Conservation (phyloP, 37 sponge, comb jelly and placozoan species). For the Axinella damicornis region DNA sequence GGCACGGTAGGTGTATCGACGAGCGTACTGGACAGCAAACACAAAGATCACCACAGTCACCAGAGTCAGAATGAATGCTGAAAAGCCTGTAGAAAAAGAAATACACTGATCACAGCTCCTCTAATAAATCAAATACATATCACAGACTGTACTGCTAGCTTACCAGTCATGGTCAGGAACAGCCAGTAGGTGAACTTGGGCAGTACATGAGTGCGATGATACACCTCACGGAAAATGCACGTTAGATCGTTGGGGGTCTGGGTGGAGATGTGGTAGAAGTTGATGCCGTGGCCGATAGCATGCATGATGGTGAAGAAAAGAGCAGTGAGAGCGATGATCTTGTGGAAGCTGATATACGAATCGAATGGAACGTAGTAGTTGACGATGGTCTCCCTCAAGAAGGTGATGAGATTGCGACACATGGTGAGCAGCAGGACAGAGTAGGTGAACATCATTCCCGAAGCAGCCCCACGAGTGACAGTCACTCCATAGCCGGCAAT, state of each 20-base stretch:
- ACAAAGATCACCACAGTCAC: constrained; percentile 83
- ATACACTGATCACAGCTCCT: too few species aligned
- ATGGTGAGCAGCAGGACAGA: constrained; percentile 91
- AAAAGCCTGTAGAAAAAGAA: constrained; percentile 61
- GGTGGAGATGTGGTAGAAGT: constrained; percentile 97
- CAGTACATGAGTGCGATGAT: constrained; percentile 73
- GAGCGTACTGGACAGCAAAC: constrained; percentile 94
- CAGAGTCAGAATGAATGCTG: constrained; percentile 80
- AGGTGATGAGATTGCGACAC: constrained; percentile 96
- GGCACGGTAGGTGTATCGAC: constrained; percentile 87
- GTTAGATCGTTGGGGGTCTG: constrained; percentile 92
- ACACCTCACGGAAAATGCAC: constrained; percentile 94
- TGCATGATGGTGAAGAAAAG: constrained; percentile 90
- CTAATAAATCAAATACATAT: too few species aligned
- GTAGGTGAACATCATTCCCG: constrained; percentile 92
- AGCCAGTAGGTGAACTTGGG: constrained; percentile 91
- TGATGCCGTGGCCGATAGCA: constrained; percentile 92
- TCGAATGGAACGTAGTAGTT: constrained; percentile 95
- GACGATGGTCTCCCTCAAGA: constrained; percentile 88
- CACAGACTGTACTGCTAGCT: too few species aligned
- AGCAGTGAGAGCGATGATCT: constrained; percentile 86
- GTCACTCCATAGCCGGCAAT: constrained; percentile 95
- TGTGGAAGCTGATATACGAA: constrained; percentile 88
- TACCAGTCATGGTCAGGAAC: constrained; percentile 89
- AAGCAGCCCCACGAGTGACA: constrained; percentile 96